A percentile compares a stretch with the other conserved stretches of the same genome.
These are phyloP conservation scores for Tringa solitaria DNA, from an alignment of 2,113 vertebrate species.

Conservation along the genomic window DNA sequence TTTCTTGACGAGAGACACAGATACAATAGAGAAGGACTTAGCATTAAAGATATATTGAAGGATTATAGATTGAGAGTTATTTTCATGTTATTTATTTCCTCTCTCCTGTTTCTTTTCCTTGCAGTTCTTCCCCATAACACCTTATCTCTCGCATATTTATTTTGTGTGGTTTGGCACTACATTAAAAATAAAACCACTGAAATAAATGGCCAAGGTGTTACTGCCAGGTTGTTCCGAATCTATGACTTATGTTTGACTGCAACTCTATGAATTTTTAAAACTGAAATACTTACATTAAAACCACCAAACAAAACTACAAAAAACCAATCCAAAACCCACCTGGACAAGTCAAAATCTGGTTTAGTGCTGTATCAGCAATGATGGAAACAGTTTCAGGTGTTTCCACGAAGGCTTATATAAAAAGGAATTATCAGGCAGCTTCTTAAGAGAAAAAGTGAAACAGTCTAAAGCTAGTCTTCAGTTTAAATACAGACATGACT, in stretches of 20 bases:
- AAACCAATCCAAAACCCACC: background rate
- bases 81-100: background rate
- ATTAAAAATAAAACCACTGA: background rate
- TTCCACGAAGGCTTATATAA: background rate
- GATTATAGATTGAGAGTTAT: background rate
- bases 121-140: background rate
- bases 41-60: background rate
- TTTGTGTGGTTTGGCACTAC: background rate
- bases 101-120: background rate
- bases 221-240: background rate
- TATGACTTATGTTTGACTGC: background rate
- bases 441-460: background rate
- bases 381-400: background rate
- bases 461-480: background rate
- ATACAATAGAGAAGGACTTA: background rate
- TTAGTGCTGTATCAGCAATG: background rate
- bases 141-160: background rate
- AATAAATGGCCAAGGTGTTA: background rate
- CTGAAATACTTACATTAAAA: background rate
- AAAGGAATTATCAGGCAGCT: background rate
- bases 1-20: background rate
- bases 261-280: constrained; percentile 4
- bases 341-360: background rate
- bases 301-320: background rate
- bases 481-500: background rate